phyloP scores from a whole-genome alignment of 2,888 invertebrate genomes.

The Scrobipalpa atriplicella region DNA sequence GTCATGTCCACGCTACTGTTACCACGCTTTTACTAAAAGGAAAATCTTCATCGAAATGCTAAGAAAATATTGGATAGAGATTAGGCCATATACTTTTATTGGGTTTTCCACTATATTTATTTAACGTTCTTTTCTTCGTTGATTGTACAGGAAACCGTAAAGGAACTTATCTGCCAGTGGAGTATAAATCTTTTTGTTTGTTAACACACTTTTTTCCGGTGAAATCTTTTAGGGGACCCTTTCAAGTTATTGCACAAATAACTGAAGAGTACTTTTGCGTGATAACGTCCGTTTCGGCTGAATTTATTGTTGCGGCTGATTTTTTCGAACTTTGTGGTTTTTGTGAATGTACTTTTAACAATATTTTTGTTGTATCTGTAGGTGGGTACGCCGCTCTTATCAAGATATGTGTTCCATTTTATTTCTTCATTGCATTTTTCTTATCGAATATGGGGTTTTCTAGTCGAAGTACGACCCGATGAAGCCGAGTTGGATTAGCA shows the following conservation, averaged over 20 bases:
- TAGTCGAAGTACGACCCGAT: no score
- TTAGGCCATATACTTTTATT: slow-evolving; percentile 81
- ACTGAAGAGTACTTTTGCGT: slow-evolving; percentile 49
- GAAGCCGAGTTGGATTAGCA: background rate
- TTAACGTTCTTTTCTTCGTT: slow-evolving; percentile 66
- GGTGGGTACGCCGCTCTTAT: background rate
- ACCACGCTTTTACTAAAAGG: slow-evolving; percentile 53
- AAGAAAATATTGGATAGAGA: slow-evolving; percentile 82
- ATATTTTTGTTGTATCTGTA: slow-evolving; percentile 13
- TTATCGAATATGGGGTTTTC: no score
- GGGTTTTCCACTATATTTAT: slow-evolving; percentile 79
- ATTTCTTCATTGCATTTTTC: no score
- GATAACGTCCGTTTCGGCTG: slow-evolving; percentile 60
- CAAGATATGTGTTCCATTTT: background rate
- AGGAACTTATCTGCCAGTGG: slow-evolving; percentile 71
- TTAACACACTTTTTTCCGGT: slow-evolving; percentile 73
- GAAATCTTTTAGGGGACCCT: slow-evolving; percentile 44
- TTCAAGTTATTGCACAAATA: slow-evolving; percentile 60
- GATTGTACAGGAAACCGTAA: slow-evolving; percentile 54
- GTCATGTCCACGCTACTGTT: slow-evolving; percentile 47
- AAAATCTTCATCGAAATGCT: slow-evolving; percentile 74
- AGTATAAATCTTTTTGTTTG: slow-evolving; percentile 79
- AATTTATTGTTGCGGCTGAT: slow-evolving; percentile 62
- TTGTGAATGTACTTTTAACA: slow-evolving; percentile 15
- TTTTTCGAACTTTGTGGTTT: slow-evolving; percentile 47